Conservation (phyloP, 1,140 invertebrate genomes). For the Cherax destructor region DNA sequence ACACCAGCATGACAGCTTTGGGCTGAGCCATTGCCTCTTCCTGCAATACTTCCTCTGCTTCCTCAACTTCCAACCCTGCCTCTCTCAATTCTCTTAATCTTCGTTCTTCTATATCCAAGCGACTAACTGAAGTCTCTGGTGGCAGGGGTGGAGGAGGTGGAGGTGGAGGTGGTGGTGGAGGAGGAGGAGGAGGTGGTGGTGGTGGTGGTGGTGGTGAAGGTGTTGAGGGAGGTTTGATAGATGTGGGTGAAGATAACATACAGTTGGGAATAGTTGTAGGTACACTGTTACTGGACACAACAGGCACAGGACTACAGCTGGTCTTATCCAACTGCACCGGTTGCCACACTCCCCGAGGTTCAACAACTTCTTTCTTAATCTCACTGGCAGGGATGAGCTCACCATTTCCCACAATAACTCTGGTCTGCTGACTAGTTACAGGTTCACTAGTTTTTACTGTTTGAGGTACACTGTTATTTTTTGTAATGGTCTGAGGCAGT, state of each 20-base stretch:
- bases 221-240: conserved; percentile 29
- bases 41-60: conserved; percentile 64
- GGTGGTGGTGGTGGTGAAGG: conserved; percentile 46
- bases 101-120: conserved; percentile 47
- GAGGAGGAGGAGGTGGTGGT: conserved; percentile 26
- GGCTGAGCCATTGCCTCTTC: conserved; percentile 55
- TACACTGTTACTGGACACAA: background rate
- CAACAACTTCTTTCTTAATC: conserved; percentile 43
- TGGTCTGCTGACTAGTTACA: conserved; percentile 26
- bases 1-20: conserved; percentile 41
- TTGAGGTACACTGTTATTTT: conserved; percentile 31
- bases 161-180: conserved; percentile 16
- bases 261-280: conserved; percentile 29
- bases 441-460: conserved; percentile 37
- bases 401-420: conserved; percentile 44
- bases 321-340: conserved; percentile 51
- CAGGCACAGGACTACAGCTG: conserved; percentile 22
- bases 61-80: conserved; percentile 61
- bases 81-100: conserved; percentile 54
- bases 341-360: conserved; percentile 39
- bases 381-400: conserved; percentile 34
- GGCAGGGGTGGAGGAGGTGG: conserved; percentile 45
- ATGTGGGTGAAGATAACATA: conserved; percentile 5
- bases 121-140: conserved; percentile 46
- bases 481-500: conserved; percentile 23